Evolutionary conservation across 1,140 invertebrate genomes (phyloP), one percentile per base, ranked within the genome.

Genomic region (Diplogasteroides magnus): DNA sequence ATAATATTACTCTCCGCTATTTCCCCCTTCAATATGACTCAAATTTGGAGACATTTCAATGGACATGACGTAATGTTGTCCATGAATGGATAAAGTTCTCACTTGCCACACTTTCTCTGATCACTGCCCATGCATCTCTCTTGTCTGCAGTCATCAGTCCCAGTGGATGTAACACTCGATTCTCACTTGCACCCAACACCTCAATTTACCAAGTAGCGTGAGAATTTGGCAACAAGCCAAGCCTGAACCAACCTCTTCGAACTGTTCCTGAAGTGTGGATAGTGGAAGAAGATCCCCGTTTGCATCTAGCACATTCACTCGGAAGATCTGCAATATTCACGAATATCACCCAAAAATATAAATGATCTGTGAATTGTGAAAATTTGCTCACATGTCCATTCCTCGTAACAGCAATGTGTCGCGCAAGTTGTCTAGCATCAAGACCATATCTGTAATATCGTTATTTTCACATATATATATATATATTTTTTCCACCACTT

Each of bases 101-200:
- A 78, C 78, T 66, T 63, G 75, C 67, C 14, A 81, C 28, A 25
- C 71, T 61, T 26, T 57, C 31, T 64, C 81, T 82, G 3, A 82
- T 75, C 27, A 60, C 57, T 23, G 79, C 80, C 79, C 79, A 81
- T 31, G 61, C 64, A 61, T 81, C 79, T 3, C 79, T 67, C 2
- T 76, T 75, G 64, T 71, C 70, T 23, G 74, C 72, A 15, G 80
- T 81, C 0, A 79, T 73, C n/a, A 81, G 67, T 61, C 74, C 76
- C 2, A 81, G 75, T 3, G 80, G 72, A 32, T 76, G 31, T 25
- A 29, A 26, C 32, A 76, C 72, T 28, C 55, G 55, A 31, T 31
- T 57, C 59, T 77, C 60, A 61, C 62, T 67, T 29, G 62, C 63
- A 2, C n/a, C n/a, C n/a, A n/a, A n/a, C n/a, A n/a, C n/a, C n/a